Evolutionary conservation across 2,888 invertebrate genomes (phyloP), one percentile per base, ranked within the genome.

Genomic region (Aromia moschata): DNA sequence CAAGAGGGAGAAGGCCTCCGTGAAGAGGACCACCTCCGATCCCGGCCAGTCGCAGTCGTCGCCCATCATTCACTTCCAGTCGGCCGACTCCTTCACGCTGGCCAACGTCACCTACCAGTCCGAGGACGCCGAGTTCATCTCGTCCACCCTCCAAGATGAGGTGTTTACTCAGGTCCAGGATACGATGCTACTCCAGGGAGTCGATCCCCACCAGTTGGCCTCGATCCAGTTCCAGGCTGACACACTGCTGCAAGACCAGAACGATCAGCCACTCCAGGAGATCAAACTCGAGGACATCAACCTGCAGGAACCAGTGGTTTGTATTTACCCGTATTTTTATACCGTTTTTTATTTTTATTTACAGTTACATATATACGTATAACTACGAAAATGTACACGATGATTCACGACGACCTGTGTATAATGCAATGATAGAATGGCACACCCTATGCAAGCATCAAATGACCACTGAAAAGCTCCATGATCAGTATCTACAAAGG

Each of bases 21-120:
- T 93, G 12, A 91, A 91, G 80, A 84, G 91, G 70, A 86, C 90
- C 46, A 85, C 88, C 57, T 90, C 90, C 14, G 90, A 91, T 75
- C 89, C 90, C 0, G 85, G 86, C 36, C 84, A 85, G 67, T 84
- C 84, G 73, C 59, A 60, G 30, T 57, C 62, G 1, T 85, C 78
- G 52, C 80, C 85, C 61, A 84, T 85, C 59, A 84, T 85, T 59
- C 85, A 83, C 70, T 87, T 86, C 74, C 84, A 86, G 63, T 84
- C 86, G 3, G 86, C 86, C 49, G 84, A 84, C 47, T 83, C 85
- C 10, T 90, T 89, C 69, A 84, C 86, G 0, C 77, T 87, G 56
- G 83, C 85, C 37, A 89, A 85, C 40, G 86, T 87, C 7, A 85
- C 86, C 5, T 87, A 87, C 72, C 86, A 87, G 69, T 83, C 86